Percentiles rank a stretch among this genome's conserved stretches.
Conservation (phyloP, 2,797 vertebrate genomes). For the Micropoecilia bifurca region DNA sequence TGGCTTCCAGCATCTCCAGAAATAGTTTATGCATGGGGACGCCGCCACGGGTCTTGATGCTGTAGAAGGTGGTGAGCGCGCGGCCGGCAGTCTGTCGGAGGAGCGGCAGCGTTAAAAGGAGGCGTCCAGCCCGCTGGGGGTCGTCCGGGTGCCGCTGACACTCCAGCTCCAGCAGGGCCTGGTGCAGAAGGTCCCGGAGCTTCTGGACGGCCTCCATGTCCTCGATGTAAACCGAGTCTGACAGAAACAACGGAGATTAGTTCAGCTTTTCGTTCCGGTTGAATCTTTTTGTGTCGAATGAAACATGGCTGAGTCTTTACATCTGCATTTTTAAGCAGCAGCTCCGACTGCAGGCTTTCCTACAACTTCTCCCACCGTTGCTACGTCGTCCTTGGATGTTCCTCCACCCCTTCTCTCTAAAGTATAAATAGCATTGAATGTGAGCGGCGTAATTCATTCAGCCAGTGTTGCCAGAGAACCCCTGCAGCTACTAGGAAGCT, state of each 20-base stretch:
- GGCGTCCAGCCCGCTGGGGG: constrained; percentile 86
- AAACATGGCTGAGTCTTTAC: background rate
- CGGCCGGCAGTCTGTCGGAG: constrained; percentile 92
- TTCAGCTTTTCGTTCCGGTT: background rate
- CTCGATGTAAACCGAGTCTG: constrained; percentile 94
- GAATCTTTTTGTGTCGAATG: background rate
- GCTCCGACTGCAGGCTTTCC: background rate
- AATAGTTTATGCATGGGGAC: constrained; percentile 97
- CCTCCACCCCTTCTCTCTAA: background rate
- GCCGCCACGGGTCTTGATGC: constrained; percentile 91
- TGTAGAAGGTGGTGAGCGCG: constrained; percentile 91
- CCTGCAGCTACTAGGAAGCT: background rate
- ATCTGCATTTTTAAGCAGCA: background rate
- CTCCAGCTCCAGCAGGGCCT: constrained; percentile 91
- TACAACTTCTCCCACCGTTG: background rate
- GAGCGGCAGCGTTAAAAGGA: constrained; percentile 91
- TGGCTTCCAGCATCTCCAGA: constrained; percentile 96
- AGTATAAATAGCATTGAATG: constrained; percentile 1
- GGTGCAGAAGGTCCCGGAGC: constrained; percentile 90
- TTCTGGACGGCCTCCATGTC: constrained; percentile 92
- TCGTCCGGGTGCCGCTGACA: constrained; percentile 83
- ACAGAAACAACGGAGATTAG: background rate
- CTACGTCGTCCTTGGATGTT: background rate
- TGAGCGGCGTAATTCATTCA: background rate
- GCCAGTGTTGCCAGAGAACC: background rate